A percentile compares a stretch with the other conserved stretches of the same genome.
Evolutionary conservation across 2,113 vertebrate species (phyloP).

Genomic region (Cariama cristata): DNA sequence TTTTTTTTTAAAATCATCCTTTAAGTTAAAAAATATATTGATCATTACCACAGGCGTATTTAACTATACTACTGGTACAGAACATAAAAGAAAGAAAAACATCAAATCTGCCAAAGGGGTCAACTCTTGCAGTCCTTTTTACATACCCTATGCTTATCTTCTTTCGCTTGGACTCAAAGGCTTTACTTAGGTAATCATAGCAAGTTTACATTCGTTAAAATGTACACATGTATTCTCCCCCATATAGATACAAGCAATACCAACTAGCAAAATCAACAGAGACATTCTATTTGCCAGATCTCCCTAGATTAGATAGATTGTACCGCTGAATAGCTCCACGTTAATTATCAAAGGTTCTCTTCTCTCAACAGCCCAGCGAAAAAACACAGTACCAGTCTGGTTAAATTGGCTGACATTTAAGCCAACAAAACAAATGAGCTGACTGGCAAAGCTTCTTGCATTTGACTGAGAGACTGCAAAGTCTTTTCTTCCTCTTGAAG

Average conservation of each 20-base stretch:
- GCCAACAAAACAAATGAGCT: constrained; percentile 1
- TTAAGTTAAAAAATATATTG: background rate
- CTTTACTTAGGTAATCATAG: background rate
- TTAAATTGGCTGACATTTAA: constrained; percentile 39
- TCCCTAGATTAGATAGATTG: background rate
- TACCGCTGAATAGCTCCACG: background rate
- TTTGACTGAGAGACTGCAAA: background rate
- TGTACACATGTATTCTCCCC: background rate
- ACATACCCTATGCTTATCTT: background rate
- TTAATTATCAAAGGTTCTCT: constrained; percentile 9
- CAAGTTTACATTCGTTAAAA: background rate
- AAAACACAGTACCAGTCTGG: background rate
- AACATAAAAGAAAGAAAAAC: background rate
- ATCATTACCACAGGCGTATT: background rate
- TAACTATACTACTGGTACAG: background rate
- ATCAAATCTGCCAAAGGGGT: background rate
- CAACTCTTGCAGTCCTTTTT: background rate
- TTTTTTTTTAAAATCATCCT: background rate
- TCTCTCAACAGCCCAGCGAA: background rate
- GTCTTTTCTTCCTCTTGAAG: background rate
- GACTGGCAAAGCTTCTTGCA: background rate
- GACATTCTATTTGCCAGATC: background rate
- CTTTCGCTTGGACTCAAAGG: background rate
- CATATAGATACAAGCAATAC: background rate
- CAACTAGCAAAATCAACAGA: background rate